Evolutionary conservation across 1,140 invertebrate genomes (phyloP), one percentile per base, ranked within the genome.

Genomic region (Drosophila biarmipes): DNA sequence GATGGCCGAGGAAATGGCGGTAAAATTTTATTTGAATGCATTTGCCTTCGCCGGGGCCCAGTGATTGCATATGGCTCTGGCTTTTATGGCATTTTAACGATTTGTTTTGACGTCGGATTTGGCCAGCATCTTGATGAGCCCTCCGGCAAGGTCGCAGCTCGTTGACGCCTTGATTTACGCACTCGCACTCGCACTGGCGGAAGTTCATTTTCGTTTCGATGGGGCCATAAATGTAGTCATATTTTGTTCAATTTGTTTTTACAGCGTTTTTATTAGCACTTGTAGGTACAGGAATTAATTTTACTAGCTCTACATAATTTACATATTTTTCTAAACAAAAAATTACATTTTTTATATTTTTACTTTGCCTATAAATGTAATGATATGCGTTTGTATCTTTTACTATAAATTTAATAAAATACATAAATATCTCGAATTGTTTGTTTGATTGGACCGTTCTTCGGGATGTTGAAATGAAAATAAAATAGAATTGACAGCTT

Each of bases 21-120:
- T 89, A 89, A 89, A 89, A 89, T 89, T 89, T 89, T 89, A 89
- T 89, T 89, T 43, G 66, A 90, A 80, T 90, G 86, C 85, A 86
- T 90, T 74, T 90, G 80, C 71, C 53, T 78, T 56, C 48, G 38
- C 64, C 21, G 43, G 49, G 46, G 56, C 53, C 55, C 73, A 49
- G 61, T 51, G 61, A 59, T 76, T 84, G 79, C 84, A 84, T 89
- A 84, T 89, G 82, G 58, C 55, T 71, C 64, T 78, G 86, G 80
- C 69, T 90, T 90, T 91, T 90, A 91, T 89, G 52, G 67, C 69
- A 69, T 85, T 91, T 91, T 91, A 91, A 91, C 90, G 90, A 91
- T 91, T 91, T 91, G 90, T 91, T 91, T 81, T 90, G 86, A 84
- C 85, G 78, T 72, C 45, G 63, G 76, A 84, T 89, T 84, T 77